Evolutionary conservation across 2,113 vertebrate species (phyloP).

Genomic region (Pollachius pollachius): DNA sequence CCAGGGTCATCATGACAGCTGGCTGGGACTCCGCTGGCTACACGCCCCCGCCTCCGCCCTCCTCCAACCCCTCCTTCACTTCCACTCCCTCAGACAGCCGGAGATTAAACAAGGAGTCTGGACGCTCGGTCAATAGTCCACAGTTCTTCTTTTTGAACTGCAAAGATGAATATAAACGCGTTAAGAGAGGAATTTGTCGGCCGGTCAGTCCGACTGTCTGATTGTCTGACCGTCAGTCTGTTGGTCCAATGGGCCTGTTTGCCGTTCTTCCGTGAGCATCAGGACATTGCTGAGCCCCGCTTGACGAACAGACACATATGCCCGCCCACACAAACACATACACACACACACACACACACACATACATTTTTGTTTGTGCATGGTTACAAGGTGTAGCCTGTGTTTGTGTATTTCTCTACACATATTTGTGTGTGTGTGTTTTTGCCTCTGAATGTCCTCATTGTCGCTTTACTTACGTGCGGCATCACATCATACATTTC

Average conservation of each 20-base stretch:
- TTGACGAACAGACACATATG: conserved; percentile 14
- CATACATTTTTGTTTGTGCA: neutral
- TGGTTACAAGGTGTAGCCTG: neutral
- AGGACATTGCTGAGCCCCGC: conserved; percentile 26
- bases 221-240: too few relatives aligned
- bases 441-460: too few relatives aligned
- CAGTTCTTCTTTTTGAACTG: too few relatives aligned
- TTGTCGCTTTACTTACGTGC: too few relatives aligned
- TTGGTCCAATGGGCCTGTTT: too few relatives aligned
- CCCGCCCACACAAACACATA: neutral
- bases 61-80: conserved; percentile 6
- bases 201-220: too few relatives aligned
- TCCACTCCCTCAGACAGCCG: conserved; percentile 23
- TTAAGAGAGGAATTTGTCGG: too few relatives aligned
- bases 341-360: neutral
- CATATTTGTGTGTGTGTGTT: neutral
- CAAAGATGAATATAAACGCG: too few relatives aligned
- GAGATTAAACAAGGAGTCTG: conserved; percentile 23
- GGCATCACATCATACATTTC: too few relatives aligned
- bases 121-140: conserved; percentile 39
- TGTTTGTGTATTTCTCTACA: neutral
- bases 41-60: conserved; percentile 27
- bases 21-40: neutral
- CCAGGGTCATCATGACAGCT: too few relatives aligned
- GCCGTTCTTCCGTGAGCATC: too few relatives aligned